Evolutionary conservation across 2,888 invertebrate genomes (phyloP), one percentile per base, ranked within the genome.

Genomic region (Apodemia zela): DNA sequence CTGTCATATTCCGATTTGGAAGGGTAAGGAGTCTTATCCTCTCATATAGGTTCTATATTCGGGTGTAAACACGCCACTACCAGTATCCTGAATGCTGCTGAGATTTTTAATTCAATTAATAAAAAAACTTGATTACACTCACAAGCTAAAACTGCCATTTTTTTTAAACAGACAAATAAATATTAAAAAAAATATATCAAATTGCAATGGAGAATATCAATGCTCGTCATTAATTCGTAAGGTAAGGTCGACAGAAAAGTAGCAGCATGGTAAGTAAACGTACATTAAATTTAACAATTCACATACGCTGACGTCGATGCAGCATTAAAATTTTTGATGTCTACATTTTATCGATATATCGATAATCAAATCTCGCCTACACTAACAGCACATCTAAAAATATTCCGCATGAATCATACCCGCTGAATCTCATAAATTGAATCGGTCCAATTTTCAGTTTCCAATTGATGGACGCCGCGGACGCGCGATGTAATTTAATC

Each of bases 401-500:
- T 64, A 66, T 64, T 21, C 59, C 59, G 61, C 63, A 57, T 63
- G 61, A 49, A 62, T 54, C 13, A 42, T 51, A 45, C 6, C 7
- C n/a, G 29, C 29, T 47, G 17, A 47, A 47, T 5, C n/a, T 47
- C 45, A 47, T 47, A 47, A 57, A 57, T 57, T 57, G n/a, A 29
- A 57, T 57, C 15, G 54, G 54, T 25, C 25, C 29, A 57, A 57
- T 57, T 57, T 15, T 25, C 25, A 29, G 54, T 25, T 5, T 42
- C 42, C 58, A 65, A 65, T 66, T 65, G 63, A 54, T 42, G 38
- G 66, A 61, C 49, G 47, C 33, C 63, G 54, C 63, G 51, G 54
- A 57, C 54, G 62, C 25, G 35, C 21, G 64, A 51, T 60, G 65
- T 72, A 65, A 70, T 71, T 72, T 69, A 69, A 59, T 67, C 72